phyloP scores from a whole-genome alignment of 1,140 invertebrate species.

The Monomorium pharaonis region DNA sequence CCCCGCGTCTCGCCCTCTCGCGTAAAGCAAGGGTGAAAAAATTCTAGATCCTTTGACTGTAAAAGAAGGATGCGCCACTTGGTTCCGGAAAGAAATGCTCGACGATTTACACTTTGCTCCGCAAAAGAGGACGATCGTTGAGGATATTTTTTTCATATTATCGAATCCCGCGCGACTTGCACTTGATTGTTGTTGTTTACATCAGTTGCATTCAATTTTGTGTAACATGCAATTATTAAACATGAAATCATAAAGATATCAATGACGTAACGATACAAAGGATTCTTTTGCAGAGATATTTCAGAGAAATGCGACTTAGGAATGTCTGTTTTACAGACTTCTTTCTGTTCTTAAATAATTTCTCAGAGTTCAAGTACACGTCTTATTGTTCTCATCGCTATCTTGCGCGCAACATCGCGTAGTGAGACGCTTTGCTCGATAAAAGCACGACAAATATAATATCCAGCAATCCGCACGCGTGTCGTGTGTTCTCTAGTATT shows the following conservation, averaged over 20 bases:
- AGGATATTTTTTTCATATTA: slow-evolving; percentile 28
- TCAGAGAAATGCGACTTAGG: not conserved
- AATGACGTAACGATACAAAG: not conserved
- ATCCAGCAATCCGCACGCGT: slow-evolving; percentile 9
- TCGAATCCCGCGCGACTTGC: not conserved
- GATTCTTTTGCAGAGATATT: not conserved
- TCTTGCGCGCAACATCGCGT: not conserved
- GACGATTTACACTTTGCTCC: slow-evolving; percentile 63
- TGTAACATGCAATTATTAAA: not conserved
- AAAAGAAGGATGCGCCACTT: slow-evolving; percentile 52
- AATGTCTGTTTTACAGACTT: not conserved
- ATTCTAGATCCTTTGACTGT: slow-evolving; percentile 48
- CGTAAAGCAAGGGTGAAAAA: not conserved
- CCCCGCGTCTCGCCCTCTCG: not conserved
- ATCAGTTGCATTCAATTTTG: not conserved
- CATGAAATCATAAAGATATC: no score
- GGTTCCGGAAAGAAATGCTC: slow-evolving; percentile 60
- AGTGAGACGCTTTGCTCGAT: not conserved
- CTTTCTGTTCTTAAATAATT: slow-evolving; percentile 15
- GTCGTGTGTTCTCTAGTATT: slow-evolving; percentile 16
- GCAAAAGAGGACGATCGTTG: slow-evolving; percentile 30
- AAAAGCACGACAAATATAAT: slow-evolving; percentile 55
- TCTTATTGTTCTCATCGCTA: slow-evolving; percentile 21
- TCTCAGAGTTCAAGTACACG: not conserved
- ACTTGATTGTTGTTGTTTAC: not conserved